Evolutionary conservation across 2,113 vertebrate genomes (phyloP).

Genomic region (Suricata suricatta): DNA sequence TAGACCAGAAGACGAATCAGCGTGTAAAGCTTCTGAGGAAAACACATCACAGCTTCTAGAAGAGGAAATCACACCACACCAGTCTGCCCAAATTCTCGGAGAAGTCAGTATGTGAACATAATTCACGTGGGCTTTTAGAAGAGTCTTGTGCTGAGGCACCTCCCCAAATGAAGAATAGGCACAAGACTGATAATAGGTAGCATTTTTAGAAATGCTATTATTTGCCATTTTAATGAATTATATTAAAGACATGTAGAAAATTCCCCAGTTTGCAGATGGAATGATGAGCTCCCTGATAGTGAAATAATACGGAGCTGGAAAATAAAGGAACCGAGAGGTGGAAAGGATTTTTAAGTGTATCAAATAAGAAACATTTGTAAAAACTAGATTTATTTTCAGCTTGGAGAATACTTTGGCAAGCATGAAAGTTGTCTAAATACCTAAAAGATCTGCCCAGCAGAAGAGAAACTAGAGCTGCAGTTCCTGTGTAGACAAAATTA

Average conservation of each 20-base stretch:
- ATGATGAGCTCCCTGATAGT: neutral
- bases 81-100: neutral
- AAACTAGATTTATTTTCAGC: conserved; percentile 39
- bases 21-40: neutral
- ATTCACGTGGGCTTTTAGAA: neutral
- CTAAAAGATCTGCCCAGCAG: neutral
- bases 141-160: neutral
- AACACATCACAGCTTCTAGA: conserved; percentile 8
- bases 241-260: neutral
- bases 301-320: conserved; percentile 6
- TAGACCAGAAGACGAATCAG: neutral
- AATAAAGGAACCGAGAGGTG: conserved; percentile 22
- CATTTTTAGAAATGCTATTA: neutral
- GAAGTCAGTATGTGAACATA: neutral
- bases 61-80: neutral
- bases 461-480: conserved; percentile 46
- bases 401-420: neutral
- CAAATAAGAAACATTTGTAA: conserved; percentile 57
- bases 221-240: conserved; percentile 29
- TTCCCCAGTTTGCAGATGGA: conserved; percentile 15
- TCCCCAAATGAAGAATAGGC: conserved; percentile 16
- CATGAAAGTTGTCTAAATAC: conserved; percentile 33
- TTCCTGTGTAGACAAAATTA: conserved; percentile 47
- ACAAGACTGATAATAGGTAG: neutral
- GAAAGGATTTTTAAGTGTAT: conserved; percentile 43